Conservation (phyloP, 2,888 invertebrate species). For the Leptopilina drosophilae region DNA sequence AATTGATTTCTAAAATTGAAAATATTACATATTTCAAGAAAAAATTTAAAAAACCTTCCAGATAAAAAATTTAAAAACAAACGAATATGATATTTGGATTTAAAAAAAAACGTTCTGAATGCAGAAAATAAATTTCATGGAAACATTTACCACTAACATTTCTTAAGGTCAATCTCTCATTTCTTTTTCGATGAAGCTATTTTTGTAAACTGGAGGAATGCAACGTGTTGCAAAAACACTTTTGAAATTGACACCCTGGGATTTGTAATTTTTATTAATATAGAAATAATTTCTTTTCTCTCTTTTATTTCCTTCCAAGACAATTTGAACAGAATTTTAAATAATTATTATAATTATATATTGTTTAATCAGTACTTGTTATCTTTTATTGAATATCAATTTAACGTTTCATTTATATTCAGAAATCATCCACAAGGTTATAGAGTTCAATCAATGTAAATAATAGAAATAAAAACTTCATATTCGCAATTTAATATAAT, state of each 20-base stretch:
- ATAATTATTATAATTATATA: slow-evolving; percentile 16
- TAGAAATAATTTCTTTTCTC: slow-evolving; percentile 2
- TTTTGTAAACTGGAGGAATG: slow-evolving; percentile 7
- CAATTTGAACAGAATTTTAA: slow-evolving; percentile 4
- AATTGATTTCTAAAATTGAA: too few relatives aligned
- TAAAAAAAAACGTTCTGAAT: background rate
- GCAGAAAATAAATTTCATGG: background rate
- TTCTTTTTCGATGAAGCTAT: background rate
- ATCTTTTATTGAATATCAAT: slow-evolving; percentile 15
- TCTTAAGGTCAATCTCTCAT: background rate
- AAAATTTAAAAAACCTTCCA: background rate
- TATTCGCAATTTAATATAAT: slow-evolving; percentile 3
- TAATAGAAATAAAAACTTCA: background rate
- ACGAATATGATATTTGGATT: background rate
- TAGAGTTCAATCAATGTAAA: slow-evolving; percentile 6
- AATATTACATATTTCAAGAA: slow-evolving; percentile 1
- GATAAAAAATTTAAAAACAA: background rate
- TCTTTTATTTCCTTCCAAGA: background rate
- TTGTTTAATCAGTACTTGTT: slow-evolving; percentile 15
- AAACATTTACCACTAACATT: background rate
- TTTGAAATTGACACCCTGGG: background rate
- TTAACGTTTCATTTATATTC: background rate
- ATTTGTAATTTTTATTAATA: background rate
- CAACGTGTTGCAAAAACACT: background rate
- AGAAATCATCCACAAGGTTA: slow-evolving; percentile 18